These are phyloP conservation scores for Gracilinanus agilis DNA, from an alignment of 2,113 vertebrate genomes.

Conservation along the genomic window DNA sequence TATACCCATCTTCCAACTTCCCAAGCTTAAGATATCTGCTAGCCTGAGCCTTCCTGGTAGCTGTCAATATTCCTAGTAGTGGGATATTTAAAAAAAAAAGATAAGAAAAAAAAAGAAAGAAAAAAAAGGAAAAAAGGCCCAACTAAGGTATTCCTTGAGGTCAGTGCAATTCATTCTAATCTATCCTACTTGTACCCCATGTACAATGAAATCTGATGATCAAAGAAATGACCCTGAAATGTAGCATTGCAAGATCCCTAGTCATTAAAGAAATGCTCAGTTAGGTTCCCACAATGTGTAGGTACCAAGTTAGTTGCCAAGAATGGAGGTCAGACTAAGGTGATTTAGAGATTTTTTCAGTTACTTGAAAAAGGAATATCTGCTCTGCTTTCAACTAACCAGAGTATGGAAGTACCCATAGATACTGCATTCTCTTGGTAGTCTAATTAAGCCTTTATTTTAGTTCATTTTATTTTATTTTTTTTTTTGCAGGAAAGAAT, in stretches of 20 bases:
- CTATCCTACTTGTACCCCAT: background rate
- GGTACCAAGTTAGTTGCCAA: background rate
- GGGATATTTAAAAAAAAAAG: background rate
- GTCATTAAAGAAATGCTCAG: background rate
- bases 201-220: background rate
- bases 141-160: background rate
- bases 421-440: background rate
- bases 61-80: background rate
- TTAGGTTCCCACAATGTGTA: background rate
- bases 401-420: background rate
- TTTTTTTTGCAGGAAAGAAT: background rate
- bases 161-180: background rate
- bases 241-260: background rate
- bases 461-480: background rate
- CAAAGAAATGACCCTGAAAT: background rate
- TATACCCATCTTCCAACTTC: background rate
- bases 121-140: no score
- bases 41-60: background rate
- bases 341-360: background rate
- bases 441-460: background rate
- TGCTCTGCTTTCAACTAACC: background rate
- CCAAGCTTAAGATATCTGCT: background rate
- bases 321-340: background rate
- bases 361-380: background rate
- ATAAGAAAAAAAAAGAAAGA: background rate